These are phyloP conservation scores for Nemotelus pantherinus DNA, from an alignment of 2,888 invertebrate genomes.

Conservation along the genomic window DNA sequence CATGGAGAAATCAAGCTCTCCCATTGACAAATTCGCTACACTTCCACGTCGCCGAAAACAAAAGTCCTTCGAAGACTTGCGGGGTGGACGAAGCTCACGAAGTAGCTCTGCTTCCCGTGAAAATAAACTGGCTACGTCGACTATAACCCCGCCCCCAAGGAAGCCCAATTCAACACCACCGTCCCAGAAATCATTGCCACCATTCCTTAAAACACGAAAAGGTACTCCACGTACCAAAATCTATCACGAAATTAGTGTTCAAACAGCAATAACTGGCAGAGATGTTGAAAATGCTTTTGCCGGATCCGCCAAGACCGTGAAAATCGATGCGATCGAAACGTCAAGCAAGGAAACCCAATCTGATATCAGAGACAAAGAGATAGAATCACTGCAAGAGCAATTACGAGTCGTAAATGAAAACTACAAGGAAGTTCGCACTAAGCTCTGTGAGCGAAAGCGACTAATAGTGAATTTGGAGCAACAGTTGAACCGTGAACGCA, in stretches of 20 bases:
- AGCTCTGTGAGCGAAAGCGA: constrained; percentile 61
- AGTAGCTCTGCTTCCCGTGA: constrained; percentile 67
- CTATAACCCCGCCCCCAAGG: constrained; percentile 57
- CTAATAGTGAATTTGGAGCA: constrained; percentile 69
- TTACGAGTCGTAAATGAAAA: constrained; percentile 70
- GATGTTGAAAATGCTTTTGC: constrained; percentile 79
- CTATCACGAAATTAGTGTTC: constrained; percentile 81
- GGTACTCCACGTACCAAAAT: constrained; percentile 71
- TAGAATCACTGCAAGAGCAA: constrained; percentile 71
- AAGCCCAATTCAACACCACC: constrained; percentile 54
- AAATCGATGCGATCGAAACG: constrained; percentile 66
- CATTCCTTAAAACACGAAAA: constrained; percentile 65
- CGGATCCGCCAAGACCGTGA: constrained; percentile 66
- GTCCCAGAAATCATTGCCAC: constrained; percentile 62
- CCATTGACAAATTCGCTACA: constrained; percentile 80
- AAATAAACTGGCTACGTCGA: constrained; percentile 63
- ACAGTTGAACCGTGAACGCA: constrained; percentile 74
- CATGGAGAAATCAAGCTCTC: constrained; percentile 63
- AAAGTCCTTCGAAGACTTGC: constrained; percentile 70
- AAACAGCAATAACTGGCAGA: constrained; percentile 77
- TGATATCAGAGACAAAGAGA: constrained; percentile 73
- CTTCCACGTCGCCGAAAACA: constrained; percentile 78
- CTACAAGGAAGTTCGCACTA: constrained; percentile 70
- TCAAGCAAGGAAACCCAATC: constrained; percentile 71
- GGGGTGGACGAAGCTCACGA: constrained; percentile 60